Evolutionary conservation across 1,140 invertebrate species (phyloP).

Genomic region (Glossosoma conforme): DNA sequence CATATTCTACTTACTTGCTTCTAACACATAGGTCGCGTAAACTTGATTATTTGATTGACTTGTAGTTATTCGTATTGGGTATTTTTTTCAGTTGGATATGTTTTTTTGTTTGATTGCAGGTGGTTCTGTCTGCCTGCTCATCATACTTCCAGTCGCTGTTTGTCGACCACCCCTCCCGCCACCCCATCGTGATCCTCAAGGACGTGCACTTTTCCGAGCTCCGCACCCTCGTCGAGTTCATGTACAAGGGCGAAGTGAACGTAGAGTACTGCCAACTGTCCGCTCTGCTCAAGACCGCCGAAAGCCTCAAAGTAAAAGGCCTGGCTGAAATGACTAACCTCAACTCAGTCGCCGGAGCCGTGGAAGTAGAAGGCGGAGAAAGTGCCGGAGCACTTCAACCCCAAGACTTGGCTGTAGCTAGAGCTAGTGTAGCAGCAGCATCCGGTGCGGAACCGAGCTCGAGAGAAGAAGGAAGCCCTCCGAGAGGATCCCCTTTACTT

Average conservation of each 20-base stretch:
- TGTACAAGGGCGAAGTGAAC: conserved; percentile 94
- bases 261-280: conserved; percentile 89
- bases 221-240: conserved; percentile 89
- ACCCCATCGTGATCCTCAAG: conserved; percentile 90
- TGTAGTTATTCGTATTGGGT: no score
- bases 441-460: conserved; percentile 29
- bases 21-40: no score
- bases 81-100: neutral
- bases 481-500: conserved; percentile 45
- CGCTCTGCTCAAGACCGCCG: conserved; percentile 85
- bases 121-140: conserved; percentile 90
- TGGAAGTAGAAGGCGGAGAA: conserved; percentile 25
- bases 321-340: conserved; percentile 86
- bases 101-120: conserved; percentile 37
- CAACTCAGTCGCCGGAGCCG: conserved; percentile 50
- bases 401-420: conserved; percentile 29
- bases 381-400: conserved; percentile 18
- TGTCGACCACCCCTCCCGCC: conserved; percentile 81
- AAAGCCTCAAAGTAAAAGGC: conserved; percentile 87
- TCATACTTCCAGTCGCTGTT: conserved; percentile 90
- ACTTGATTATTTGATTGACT: no score
- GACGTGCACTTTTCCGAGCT: conserved; percentile 87
- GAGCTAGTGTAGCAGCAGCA: conserved; percentile 15
- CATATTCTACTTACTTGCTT: no score
- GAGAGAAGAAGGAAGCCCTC: conserved; percentile 45